Evolutionary conservation across 2,888 invertebrate species (phyloP), one percentile per base, ranked within the genome.

Genomic region (Acronicta leporina): DNA sequence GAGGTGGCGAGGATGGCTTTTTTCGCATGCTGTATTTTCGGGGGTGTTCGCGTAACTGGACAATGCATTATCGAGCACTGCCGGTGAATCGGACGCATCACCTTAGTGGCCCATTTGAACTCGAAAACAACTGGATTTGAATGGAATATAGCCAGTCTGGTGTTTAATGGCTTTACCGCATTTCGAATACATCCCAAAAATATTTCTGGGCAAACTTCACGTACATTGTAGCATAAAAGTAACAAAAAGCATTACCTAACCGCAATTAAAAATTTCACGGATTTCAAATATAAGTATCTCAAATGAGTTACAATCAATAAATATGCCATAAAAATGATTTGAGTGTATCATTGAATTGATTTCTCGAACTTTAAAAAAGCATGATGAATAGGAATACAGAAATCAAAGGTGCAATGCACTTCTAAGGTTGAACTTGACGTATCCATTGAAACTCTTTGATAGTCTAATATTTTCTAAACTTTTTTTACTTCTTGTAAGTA

Each of bases 21-120:
- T 94, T 93, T 94, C 93, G 91, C 92, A 87, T 90, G 92, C 92
- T 90, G 91, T 90, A 93, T 94, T 93, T 94, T 92, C 88, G 93
- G 94, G 93, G 92, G 92, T 90, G 92, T 84, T 83, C 86, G 84
- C 85, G 89, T 87, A 87, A 90, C 90, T 88, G 93, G 92, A 94
- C 93, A 94, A 94, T 93, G 94, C 92, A 93, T 94, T 94, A 92
- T 91, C 88, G 89, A 88, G 80, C 81, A 82, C 83, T 80, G 80
- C 81, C 75, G 80, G 84, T 86, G 84, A 84, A 86, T 85, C 85
- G 82, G 81, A 85, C 88, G 87, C 91, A 89, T 91, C 91, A 88
- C 92, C 92, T 91, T 89, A 84, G 86, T 86, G 85, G 85, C 82
- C 87, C 87, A 88, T 91, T 91, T 87, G 81, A 85, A 86, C 87